A percentile compares a stretch with the other conserved stretches of the same genome.
Evolutionary conservation across 2,888 invertebrate genomes (phyloP).

Genomic region (Epirrita christyi): DNA sequence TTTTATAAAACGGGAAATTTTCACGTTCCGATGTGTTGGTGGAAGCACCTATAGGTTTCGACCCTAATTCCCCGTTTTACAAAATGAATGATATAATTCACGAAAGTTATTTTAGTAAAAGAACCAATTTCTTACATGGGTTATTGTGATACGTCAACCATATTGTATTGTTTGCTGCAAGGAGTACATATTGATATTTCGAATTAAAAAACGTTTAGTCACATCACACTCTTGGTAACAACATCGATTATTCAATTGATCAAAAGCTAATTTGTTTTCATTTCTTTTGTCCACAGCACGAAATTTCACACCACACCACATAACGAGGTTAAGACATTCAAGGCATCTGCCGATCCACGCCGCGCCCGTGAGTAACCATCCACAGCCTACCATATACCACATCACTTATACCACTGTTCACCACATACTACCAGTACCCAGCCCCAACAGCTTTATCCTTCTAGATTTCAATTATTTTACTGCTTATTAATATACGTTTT

Average conservation of each 20-base stretch:
- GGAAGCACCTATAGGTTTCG: too few relatives aligned
- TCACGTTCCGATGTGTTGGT: too few relatives aligned
- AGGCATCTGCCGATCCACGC: conserved; percentile 70
- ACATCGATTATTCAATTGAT: not conserved
- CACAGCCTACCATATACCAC: conserved; percentile 28
- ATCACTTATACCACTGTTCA: conserved; percentile 25
- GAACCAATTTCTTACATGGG: too few relatives aligned
- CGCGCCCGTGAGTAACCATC: conserved; percentile 67
- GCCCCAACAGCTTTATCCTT: conserved; percentile 69
- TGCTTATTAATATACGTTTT: conserved; percentile 63
- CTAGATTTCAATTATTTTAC: conserved; percentile 69
- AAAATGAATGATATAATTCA: too few relatives aligned
- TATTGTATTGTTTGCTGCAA: too few relatives aligned
- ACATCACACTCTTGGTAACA: too few relatives aligned
- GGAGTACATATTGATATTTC: too few relatives aligned
- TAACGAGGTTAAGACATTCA: conserved; percentile 75
- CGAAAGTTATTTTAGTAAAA: too few relatives aligned
- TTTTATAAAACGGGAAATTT: too few relatives aligned
- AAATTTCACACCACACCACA: conserved; percentile 71
- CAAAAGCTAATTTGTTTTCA: not conserved
- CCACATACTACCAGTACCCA: conserved; percentile 42
- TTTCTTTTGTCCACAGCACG: conserved; percentile 61
- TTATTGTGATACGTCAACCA: too few relatives aligned
- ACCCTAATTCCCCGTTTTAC: too few relatives aligned
- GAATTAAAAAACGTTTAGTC: too few relatives aligned